A percentile compares a stretch with the other conserved stretches of the same genome.
phyloP scores from a whole-genome alignment of 2,797 vertebrate genomes.

The Sebastes paucispinis region DNA sequence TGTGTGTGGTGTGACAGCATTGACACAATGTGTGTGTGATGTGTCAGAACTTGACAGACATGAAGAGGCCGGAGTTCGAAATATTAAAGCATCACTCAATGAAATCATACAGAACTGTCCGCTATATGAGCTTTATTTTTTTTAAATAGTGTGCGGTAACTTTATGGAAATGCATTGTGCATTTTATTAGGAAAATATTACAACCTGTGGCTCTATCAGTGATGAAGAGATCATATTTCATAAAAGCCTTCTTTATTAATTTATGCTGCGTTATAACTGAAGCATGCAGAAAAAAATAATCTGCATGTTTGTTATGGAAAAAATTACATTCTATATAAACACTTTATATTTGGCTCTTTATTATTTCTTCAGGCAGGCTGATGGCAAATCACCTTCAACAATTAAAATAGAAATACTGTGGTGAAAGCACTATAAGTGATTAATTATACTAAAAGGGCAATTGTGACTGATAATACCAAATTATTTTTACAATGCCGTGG shows the following conservation, averaged over 20 bases:
- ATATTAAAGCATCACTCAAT: not conserved
- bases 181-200: not conserved
- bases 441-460: conserved; percentile 43
- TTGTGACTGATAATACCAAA: conserved; percentile 46
- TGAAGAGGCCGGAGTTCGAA: not conserved
- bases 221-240: not conserved
- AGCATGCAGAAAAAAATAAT: not conserved
- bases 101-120: not conserved
- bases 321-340: not conserved
- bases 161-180: not conserved
- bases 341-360: not conserved
- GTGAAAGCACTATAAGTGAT: conserved; percentile 21
- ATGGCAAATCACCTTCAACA: conserved; percentile 13
- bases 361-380: not conserved
- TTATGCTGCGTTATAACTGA: not conserved
- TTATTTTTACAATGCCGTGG: conserved; percentile 45
- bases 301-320: not conserved
- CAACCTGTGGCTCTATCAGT: not conserved
- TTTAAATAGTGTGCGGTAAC: too few species aligned
- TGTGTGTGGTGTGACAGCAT: not conserved
- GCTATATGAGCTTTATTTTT: not conserved
- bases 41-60: not conserved
- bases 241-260: not conserved
- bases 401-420: conserved; percentile 1
- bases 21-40: not conserved